These are phyloP conservation scores for Branchipolynoe longqiensis DNA, from an alignment of 2,888 invertebrate genomes.

Conservation along the genomic window DNA sequence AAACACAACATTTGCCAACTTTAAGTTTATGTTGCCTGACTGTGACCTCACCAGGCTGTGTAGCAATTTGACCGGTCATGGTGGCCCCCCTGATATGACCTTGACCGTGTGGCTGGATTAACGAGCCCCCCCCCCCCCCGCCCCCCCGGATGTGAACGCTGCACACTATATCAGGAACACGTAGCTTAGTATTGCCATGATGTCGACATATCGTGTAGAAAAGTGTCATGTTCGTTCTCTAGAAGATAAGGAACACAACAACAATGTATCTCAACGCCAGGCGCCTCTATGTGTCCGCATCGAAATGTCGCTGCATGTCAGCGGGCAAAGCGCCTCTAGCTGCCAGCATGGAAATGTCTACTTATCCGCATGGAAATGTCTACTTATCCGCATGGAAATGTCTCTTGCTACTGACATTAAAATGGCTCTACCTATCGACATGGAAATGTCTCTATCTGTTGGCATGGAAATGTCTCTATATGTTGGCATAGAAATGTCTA, in stretches of 20 bases:
- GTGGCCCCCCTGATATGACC: too few species aligned
- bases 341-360: too few species aligned
- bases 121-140: background rate
- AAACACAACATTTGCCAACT: background rate
- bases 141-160: background rate
- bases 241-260: slow-evolving; percentile 12
- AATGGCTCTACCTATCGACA: too few species aligned
- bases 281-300: background rate
- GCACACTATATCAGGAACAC: slow-evolving; percentile 41
- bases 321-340: too few species aligned
- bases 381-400: too few species aligned
- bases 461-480: too few species aligned
- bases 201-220: slow-evolving; percentile 49
- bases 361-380: too few species aligned
- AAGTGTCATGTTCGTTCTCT: background rate
- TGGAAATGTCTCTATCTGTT: too few species aligned
- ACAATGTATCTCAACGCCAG: slow-evolving; percentile 22
- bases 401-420: too few species aligned
- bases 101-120: background rate
- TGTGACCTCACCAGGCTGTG: background rate
- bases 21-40: background rate
- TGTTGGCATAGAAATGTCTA: too few species aligned
- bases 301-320: background rate
- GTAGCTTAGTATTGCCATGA: slow-evolving; percentile 49
- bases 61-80: background rate